Evolutionary conservation across 1,140 invertebrate genomes (phyloP).

Genomic region (Nixonia krombeini): DNA sequence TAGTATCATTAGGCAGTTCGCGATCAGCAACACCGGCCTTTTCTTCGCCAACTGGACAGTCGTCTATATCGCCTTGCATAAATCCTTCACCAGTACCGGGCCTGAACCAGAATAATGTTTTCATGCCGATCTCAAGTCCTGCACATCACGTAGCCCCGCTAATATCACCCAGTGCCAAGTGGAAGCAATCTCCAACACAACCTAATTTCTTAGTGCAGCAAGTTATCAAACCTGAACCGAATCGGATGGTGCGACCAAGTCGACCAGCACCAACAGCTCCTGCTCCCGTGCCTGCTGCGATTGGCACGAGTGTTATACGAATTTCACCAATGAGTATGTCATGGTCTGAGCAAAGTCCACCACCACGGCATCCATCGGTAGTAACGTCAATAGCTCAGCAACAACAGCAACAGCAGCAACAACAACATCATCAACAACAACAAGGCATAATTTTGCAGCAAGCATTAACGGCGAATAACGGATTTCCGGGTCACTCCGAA

Average conservation of each 20-base stretch:
- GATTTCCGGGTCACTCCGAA: constrained; percentile 53
- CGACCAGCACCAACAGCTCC: constrained; percentile 59
- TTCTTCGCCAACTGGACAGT: constrained; percentile 82
- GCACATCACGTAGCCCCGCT: constrained; percentile 68
- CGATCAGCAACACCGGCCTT: constrained; percentile 90
- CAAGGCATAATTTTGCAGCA: constrained; percentile 65
- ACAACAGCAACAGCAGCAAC: constrained; percentile 49
- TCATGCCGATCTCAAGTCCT: constrained; percentile 86
- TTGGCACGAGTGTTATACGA: constrained; percentile 84
- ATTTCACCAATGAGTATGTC: constrained; percentile 76
- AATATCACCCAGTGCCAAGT: constrained; percentile 66
- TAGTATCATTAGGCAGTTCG: constrained; percentile 93
- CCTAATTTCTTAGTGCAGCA: constrained; percentile 69
- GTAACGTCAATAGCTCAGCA: constrained; percentile 65
- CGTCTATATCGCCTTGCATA: constrained; percentile 76
- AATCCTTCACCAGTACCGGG: constrained; percentile 78
- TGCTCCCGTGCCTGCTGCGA: constrained; percentile 63
- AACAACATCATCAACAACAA: constrained; percentile 51
- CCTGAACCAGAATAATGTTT: constrained; percentile 81
- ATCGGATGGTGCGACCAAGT: constrained; percentile 65
- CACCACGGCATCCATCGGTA: constrained; percentile 62
- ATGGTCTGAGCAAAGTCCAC: constrained; percentile 67
- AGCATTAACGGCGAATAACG: constrained; percentile 58
- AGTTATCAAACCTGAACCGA: constrained; percentile 75
- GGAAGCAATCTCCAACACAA: constrained; percentile 72